phyloP scores from a whole-genome alignment of 2,888 invertebrate species.

The Pandemis heparana region DNA sequence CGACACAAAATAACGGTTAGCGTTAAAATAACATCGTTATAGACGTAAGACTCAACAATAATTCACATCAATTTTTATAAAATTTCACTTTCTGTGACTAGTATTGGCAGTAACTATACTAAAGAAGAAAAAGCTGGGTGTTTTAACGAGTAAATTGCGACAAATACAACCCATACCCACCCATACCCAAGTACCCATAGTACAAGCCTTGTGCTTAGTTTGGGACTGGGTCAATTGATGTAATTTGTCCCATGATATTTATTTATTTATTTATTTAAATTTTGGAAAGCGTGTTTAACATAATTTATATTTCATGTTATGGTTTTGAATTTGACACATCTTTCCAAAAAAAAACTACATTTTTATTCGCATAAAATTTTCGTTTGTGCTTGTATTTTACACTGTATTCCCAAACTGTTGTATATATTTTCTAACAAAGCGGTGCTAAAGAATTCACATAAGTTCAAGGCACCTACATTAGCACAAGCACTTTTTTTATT shows the following conservation, averaged over 20 bases:
- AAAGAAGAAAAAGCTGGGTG: not conserved
- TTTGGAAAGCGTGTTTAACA: not conserved
- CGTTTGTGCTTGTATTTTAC: not conserved
- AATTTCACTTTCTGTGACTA: constrained; percentile 16
- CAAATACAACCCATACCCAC: too few species aligned
- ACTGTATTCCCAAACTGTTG: not conserved
- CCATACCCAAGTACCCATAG: too few species aligned
- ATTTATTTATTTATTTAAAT: too few species aligned
- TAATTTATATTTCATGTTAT: not conserved
- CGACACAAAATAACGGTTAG: not conserved
- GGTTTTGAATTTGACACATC: not conserved
- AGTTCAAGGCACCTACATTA: constrained; percentile 35
- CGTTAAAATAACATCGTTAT: not conserved
- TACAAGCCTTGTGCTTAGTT: too few species aligned
- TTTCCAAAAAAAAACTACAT: too few species aligned
- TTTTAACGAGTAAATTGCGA: not conserved
- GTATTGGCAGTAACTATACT: constrained; percentile 26
- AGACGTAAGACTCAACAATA: not conserved
- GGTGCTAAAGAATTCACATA: not conserved
- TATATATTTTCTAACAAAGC: not conserved
- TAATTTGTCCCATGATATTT: too few species aligned
- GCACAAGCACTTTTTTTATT: constrained; percentile 28
- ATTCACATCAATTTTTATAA: not conserved
- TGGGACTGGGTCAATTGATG: too few species aligned
- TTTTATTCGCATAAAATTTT: not conserved